These are phyloP conservation scores for Macrocentrus cingulum DNA, from an alignment of 1,140 invertebrate species.

Conservation along the genomic window DNA sequence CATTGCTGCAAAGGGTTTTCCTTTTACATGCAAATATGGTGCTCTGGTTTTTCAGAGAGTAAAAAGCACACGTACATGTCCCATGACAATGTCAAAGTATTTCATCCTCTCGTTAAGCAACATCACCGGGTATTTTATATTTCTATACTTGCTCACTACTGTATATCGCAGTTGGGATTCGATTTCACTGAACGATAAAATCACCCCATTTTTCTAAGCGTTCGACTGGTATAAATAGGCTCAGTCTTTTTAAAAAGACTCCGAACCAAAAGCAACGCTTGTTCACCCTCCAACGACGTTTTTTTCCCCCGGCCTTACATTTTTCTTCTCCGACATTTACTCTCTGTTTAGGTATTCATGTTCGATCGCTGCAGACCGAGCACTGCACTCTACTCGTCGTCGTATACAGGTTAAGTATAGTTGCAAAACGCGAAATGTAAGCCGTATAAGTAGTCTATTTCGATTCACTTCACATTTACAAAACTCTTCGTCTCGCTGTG, in stretches of 20 bases:
- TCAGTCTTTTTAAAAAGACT: conserved; percentile 3
- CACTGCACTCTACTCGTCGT: too few species aligned
- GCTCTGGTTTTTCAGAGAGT: not conserved
- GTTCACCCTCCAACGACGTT: not conserved
- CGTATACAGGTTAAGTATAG: too few species aligned
- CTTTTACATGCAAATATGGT: conserved; percentile 38
- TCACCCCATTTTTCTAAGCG: conserved; percentile 40
- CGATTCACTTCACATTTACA: conserved; percentile 18
- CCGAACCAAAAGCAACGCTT: conserved; percentile 9
- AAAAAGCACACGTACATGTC: conserved; percentile 13
- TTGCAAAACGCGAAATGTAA: not conserved
- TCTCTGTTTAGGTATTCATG: conserved; percentile 3
- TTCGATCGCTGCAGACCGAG: conserved; percentile 9
- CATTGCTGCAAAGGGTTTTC: conserved; percentile 24
- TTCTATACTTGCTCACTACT: conserved; percentile 11
- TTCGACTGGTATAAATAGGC: conserved; percentile 33
- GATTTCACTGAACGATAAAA: conserved; percentile 48
- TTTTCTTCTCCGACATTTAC: not conserved
- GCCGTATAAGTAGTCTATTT: conserved; percentile 21
- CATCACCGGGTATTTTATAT: conserved; percentile 9
- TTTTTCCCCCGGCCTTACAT: not conserved
- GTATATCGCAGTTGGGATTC: conserved; percentile 37
- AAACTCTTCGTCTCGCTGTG: not conserved
- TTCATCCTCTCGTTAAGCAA: too few species aligned
- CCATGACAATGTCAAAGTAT: not conserved